Base-by-base conservation (phyloP, 2,888 invertebrate genomes). In the Polia nebulosa region DNA sequence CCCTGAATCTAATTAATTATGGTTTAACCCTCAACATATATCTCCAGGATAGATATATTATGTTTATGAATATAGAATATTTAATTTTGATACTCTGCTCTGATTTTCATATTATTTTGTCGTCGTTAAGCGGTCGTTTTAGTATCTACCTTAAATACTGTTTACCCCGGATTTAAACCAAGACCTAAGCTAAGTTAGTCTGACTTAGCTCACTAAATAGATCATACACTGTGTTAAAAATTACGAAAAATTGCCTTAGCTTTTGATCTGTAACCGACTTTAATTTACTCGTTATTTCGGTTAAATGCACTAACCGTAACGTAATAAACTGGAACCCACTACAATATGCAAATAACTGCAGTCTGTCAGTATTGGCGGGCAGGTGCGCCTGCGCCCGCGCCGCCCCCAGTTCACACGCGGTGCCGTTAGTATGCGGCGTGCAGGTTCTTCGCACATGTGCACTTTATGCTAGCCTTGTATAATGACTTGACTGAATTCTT, bases 321-420 rank as follows among this genome's bases (percentile, higher is more conserved):
- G 15, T 20, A 8, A 25, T 15, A 39, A 59, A 68, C 49, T 49
- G 32, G 22, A 2, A 39, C 22, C 5, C n/a, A 8, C n/a, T 8
- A 34, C 22, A 53, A 59, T 53, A 78, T 60, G 80, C 70, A 52
- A 66, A 69, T 59, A 69, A 49, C 70, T 20, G 76, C 25, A 79
- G 7, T 36, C 2, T 2, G 13, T 8, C 11, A 9, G 73, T 44
- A 25, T 9, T 41, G 51, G 9, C 3, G 5, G 53, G 32, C 79
- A 79, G 79, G 81, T 77, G 78, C 68, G 74, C 65, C 20, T 2
- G 52, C 68, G 80, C 44, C 22, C 22, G 32, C 32, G 52, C 52
- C 58, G 55, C 63, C 45, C 56, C 32, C 52, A 8, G 51, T 81
- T 81, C 80, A 80, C 82, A 81, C 80, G 82, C 53, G 7, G 32